phyloP scores from a whole-genome alignment of 2,888 invertebrate genomes.

The Lasioglossum vierecki region DNA sequence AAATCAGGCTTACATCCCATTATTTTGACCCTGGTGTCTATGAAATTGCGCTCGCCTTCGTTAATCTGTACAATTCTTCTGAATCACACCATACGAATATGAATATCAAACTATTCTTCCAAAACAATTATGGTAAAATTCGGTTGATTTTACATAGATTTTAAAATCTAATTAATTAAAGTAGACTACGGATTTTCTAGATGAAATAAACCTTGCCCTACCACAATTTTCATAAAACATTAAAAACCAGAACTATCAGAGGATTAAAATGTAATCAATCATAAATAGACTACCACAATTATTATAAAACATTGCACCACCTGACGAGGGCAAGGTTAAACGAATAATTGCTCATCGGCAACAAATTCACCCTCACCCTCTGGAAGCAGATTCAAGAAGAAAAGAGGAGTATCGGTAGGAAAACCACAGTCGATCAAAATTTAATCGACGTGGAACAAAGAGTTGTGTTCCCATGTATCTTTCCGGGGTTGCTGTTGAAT shows the following conservation, averaged over 20 bases:
- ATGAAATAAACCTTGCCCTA: no score
- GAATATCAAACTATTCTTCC: background rate
- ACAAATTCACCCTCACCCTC: background rate
- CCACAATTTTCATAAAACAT: no score
- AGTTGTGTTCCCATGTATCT: background rate
- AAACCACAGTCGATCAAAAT: conserved; percentile 12
- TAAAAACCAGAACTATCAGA: no score
- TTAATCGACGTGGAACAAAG: conserved; percentile 6
- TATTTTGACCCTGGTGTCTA: conserved; percentile 29
- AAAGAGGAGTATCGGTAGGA: background rate
- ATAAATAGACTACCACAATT: no score
- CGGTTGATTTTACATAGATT: background rate
- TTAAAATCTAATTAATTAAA: background rate
- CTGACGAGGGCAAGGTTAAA: background rate
- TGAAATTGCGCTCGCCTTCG: background rate
- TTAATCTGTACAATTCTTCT: background rate
- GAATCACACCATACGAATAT: background rate
- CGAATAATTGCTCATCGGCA: background rate
- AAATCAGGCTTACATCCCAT: conserved; percentile 55
- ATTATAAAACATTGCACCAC: no score
- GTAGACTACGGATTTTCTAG: no score
- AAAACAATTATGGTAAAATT: background rate
- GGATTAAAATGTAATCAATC: no score
- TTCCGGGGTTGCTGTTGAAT: background rate
- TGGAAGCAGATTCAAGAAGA: background rate